phyloP scores from a whole-genome alignment of 2,888 invertebrate genomes.

The Anagyrus pseudococci region DNA sequence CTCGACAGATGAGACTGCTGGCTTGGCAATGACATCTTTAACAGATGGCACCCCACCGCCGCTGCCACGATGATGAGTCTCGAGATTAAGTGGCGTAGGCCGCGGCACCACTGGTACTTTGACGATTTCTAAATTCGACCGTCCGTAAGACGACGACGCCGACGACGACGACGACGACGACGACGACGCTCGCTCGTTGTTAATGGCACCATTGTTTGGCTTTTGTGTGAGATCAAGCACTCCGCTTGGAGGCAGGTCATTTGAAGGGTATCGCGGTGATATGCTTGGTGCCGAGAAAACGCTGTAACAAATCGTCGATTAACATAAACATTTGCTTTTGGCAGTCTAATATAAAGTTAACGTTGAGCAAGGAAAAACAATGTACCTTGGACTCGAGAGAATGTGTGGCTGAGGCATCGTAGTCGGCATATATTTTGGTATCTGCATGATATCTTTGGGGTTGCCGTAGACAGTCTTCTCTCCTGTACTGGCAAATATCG shows the following conservation, averaged over 20 bases:
- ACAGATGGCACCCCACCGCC: no score
- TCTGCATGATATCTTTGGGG: conserved; percentile 73
- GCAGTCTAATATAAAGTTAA: not conserved
- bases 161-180: no score
- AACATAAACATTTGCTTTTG: not conserved
- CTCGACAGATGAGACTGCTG: conserved; percentile 23
- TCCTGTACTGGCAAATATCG: conserved; percentile 68
- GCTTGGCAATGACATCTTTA: not conserved
- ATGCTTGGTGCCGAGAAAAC: conserved; percentile 1
- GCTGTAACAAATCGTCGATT: conserved; percentile 4
- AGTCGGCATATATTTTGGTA: conserved; percentile 58
- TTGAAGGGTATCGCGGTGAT: not conserved
- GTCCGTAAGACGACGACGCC: conserved; percentile 38
- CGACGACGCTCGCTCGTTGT: no score
- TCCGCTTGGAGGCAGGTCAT: conserved; percentile 51
- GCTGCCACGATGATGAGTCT: conserved; percentile 55
- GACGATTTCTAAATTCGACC: conserved; percentile 67
- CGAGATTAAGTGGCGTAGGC: conserved; percentile 62
- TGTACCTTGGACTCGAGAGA: conserved; percentile 29
- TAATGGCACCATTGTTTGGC: conserved; percentile 59
- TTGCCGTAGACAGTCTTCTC: conserved; percentile 76
- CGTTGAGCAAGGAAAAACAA: not conserved
- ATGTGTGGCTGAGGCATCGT: conserved; percentile 27
- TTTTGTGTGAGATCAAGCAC: conserved; percentile 73
- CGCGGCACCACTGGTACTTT: conserved; percentile 64